Conservation (phyloP, 2,888 invertebrate genomes). For the Xanthorhoe spadicearia region DNA sequence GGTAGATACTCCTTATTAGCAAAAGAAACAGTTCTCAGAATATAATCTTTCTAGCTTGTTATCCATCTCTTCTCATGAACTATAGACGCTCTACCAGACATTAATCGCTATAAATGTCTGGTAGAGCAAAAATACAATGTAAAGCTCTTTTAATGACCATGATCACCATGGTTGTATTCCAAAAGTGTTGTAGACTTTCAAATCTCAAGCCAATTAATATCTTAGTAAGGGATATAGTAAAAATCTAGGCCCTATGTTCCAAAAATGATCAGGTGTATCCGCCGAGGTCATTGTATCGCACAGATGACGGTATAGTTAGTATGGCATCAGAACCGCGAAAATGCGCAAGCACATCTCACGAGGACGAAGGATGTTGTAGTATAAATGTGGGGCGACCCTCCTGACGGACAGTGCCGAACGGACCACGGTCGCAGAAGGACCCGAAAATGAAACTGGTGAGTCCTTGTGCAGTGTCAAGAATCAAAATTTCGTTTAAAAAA, state of each 20-base stretch:
- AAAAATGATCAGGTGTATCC: constrained; percentile 52
- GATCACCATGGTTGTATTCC: too few species aligned
- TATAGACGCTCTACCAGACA: too few species aligned
- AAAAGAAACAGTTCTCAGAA: too few species aligned
- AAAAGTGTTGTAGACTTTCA: too few species aligned
- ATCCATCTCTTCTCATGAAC: too few species aligned
- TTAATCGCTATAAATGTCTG: too few species aligned
- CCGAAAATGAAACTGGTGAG: constrained; percentile 81
- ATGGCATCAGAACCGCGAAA: constrained; percentile 51
- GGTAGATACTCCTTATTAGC: too few species aligned
- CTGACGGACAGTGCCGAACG: constrained; percentile 70
- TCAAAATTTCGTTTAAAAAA: constrained; percentile 1
- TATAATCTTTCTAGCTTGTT: too few species aligned
- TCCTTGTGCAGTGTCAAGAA: constrained; percentile 66
- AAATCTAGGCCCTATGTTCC: neutral
- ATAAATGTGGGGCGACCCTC: constrained; percentile 72
- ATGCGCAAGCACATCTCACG: constrained; percentile 62
- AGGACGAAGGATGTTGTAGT: constrained; percentile 76
- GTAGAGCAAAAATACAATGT: too few species aligned
- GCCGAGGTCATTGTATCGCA: constrained; percentile 74
- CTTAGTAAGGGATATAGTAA: neutral
- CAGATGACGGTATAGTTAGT: constrained; percentile 19
- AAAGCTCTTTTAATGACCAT: too few species aligned
- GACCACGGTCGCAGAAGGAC: constrained; percentile 74
- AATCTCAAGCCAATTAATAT: neutral